Evolutionary conservation across 2,797 vertebrate species (phyloP).

Genomic region (Pampus argenteus): DNA sequence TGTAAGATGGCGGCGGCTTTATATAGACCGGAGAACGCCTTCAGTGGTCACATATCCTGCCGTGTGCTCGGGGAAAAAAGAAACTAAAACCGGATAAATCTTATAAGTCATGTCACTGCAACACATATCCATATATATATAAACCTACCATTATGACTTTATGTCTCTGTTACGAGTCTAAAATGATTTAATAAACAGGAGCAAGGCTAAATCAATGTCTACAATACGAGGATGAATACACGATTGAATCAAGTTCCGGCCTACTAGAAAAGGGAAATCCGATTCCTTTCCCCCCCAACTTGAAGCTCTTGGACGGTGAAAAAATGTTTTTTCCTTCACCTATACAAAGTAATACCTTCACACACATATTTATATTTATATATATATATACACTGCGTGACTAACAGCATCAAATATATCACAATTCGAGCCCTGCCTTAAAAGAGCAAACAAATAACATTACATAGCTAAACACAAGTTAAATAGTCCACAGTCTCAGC

Average conservation of each 20-base stretch:
- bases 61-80: slow-evolving; percentile 80
- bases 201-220: slow-evolving; percentile 3
- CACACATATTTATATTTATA: too few relatives aligned
- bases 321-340: slow-evolving; percentile 28
- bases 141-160: rapidly evolving
- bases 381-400: not conserved
- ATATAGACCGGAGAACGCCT: slow-evolving; percentile 85
- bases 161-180: not conserved
- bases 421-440: not conserved
- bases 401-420: not conserved
- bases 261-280: slow-evolving; percentile 63
- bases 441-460: not conserved
- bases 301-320: slow-evolving; percentile 36
- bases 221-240: slow-evolving; percentile 75
- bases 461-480: not conserved
- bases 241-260: slow-evolving; percentile 77
- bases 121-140: rapidly evolving
- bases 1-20: slow-evolving; percentile 88
- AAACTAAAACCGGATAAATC: slow-evolving; percentile 30
- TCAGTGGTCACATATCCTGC: slow-evolving; percentile 78
- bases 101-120: not conserved
- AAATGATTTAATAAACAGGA: not conserved
- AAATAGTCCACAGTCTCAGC: not conserved
- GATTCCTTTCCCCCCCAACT: slow-evolving; percentile 58
- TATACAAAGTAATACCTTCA: slow-evolving; percentile 2